phyloP scores from a whole-genome alignment of 64 coral and sea anemone genomes.

The Montipora sp. region DNA sequence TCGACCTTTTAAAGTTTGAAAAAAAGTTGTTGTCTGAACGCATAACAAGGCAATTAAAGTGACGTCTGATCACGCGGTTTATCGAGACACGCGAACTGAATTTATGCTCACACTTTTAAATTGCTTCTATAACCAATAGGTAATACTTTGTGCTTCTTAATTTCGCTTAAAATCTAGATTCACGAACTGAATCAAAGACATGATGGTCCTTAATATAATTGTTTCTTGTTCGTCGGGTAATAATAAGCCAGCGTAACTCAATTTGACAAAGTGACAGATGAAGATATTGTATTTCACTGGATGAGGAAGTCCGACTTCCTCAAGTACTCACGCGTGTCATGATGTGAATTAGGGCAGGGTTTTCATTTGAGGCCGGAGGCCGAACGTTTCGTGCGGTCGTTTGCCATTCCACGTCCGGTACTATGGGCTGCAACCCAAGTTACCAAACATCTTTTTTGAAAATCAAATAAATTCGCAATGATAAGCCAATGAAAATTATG shows the following conservation, averaged over 20 bases:
- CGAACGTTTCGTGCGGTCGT: slow-evolving; percentile 78
- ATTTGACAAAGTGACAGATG: too few relatives aligned
- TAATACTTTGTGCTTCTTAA: not conserved
- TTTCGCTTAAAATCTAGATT: not conserved
- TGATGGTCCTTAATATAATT: too few relatives aligned
- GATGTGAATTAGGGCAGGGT: too few relatives aligned
- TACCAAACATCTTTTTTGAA: too few relatives aligned
- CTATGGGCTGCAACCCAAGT: not conserved
- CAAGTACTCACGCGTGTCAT: too few relatives aligned
- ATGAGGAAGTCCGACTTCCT: too few relatives aligned
- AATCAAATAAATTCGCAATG: too few relatives aligned
- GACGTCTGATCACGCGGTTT: not conserved
- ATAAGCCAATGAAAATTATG: too few relatives aligned
- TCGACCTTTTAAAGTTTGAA: slow-evolving; percentile 16
- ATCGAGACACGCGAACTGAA: not conserved
- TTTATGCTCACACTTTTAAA: not conserved
- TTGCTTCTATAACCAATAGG: not conserved
- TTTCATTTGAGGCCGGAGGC: slow-evolving; percentile 43
- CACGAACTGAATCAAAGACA: not conserved
- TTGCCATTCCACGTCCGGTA: slow-evolving; percentile 78
- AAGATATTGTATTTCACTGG: too few relatives aligned
- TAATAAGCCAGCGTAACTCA: not conserved
- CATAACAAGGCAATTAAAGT: not conserved
- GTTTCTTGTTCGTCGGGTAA: not conserved
- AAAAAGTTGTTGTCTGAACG: not conserved